Evolutionary conservation across 1,140 invertebrate genomes (phyloP), one percentile per base, ranked within the genome.

Genomic region (Conopomorpha cramerella): DNA sequence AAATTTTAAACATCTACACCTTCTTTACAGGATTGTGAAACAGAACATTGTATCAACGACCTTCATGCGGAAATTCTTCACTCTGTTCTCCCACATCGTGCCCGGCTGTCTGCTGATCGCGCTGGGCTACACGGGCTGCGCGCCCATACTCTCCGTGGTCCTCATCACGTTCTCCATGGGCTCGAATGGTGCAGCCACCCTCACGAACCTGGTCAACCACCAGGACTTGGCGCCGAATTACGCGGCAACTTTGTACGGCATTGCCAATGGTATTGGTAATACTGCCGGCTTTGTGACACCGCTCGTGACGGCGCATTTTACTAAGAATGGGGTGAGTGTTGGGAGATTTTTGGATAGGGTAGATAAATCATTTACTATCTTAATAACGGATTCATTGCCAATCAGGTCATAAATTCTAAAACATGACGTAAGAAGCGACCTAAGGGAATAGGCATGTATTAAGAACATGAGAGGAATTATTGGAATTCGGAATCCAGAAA

Each of bases 171-270:
- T 88, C 19, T 89, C 91, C 2, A 79, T 93, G 46, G 86, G 89
- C 0, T 83, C 91, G 1, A 92, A 92, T 41, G 92, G 92, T 0
- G 90, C 92, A 13, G 87, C 89, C 0, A 91, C 89, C 12, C 81
- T 91, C 28, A 92, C 91, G 1, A 93, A 85, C 68, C 78, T 91
- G 49, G 86, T 89, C 47, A 94, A 94, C 61, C 89, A 91, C 35
- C 86, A 95, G 60, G 90, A 93, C 70, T 67, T 93, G 33, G 87
- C 90, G 1, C 78, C 78, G 0, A 93, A 91, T 65, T 90, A 82
- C 71, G 91, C 91, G 8, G 88, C 87, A 10, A 85, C 86, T 0
- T 48, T 90, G 13, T 89, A 89, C 34, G 88, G 88, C 7, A 84
- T 89, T 13, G 86, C 88, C 33, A 90, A 89, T 43, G 86, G 85